Evolutionary conservation across 2,797 vertebrate genomes (phyloP), one percentile per base, ranked within the genome.

Genomic region (Arrhamphus sclerolepis): DNA sequence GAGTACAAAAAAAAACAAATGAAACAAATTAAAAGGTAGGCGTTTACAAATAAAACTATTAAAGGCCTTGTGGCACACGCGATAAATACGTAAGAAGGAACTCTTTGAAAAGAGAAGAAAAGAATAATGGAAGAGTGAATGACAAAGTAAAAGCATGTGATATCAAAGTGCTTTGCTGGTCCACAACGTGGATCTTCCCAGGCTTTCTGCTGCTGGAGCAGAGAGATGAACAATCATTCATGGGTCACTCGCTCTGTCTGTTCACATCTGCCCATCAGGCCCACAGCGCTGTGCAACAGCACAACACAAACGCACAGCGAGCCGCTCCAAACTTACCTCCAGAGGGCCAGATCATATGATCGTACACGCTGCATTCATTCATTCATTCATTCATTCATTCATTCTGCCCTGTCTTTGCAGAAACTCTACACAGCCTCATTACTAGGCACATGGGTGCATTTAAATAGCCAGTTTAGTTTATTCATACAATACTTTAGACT

Each of bases 211-310:
- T 79, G 71, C 38, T 71, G 83, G 75, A 88, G 78, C 80, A 78
- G 65, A 80, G 83, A 86, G 79, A 89, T 86, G 81, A 82, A 76
- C 79, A 82, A 82, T 88, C 80, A 74, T 62, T 82, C 77, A 84
- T 50, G 86, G 87, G 89, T 90, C 87, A 87, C 76, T 67, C 70
- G 49, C 22, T 77, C 75, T 77, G 85, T 85, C 83, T 75, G 62
- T 66, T 87, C 77, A 71, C 66, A 87, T 84, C 77, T 82, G 76
- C 65, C 65, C 74, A 75, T 70, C 72, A 1, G 75, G 76, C 67
- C 60, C 61, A 76, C 66, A 59, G 80, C 26, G 62, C 56, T 38
- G 57, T 69, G 77, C 24, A 13, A 39, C 47, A 51, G 62, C 80
- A 66, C 52, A 72, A 17, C 71, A 10, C 18, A 9, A 20, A 11